phyloP scores from a whole-genome alignment of 37 sponge, comb jelly and placozoan genomes.

The Tethya wilhelma region DNA sequence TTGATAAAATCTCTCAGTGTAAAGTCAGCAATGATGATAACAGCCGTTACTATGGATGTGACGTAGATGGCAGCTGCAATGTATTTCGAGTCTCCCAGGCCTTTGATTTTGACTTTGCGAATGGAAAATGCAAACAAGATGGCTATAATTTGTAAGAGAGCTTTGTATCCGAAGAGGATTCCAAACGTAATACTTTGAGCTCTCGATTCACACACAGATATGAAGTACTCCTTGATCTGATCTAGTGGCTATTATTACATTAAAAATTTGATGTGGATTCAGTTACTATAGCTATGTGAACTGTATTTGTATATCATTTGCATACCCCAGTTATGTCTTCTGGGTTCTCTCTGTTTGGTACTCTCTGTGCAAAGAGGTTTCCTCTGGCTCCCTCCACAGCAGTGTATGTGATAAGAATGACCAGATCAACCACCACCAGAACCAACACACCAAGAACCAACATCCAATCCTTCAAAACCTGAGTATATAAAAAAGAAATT shows the following conservation, averaged over 20 bases:
- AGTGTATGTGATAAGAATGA: constrained; percentile 9
- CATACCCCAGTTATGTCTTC: constrained; percentile 13
- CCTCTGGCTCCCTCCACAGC: constrained; percentile 1
- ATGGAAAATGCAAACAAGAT: constrained; percentile 48
- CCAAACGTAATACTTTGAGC: constrained; percentile 25
- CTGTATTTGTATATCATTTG: not conserved
- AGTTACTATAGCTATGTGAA: not conserved
- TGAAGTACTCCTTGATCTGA: constrained; percentile 7
- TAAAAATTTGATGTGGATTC: not conserved
- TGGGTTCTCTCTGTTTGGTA: not conserved
- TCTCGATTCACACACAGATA: constrained; percentile 15
- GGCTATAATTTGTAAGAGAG: constrained; percentile 40
- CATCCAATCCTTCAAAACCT: constrained; percentile 35
- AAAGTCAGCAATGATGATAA: constrained; percentile 1
- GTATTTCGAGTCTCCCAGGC: constrained; percentile 45
- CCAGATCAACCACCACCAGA: constrained; percentile 24
- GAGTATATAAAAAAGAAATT: not conserved
- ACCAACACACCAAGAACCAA: constrained; percentile 16
- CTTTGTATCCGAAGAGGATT: constrained; percentile 46
- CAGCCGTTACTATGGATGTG: constrained; percentile 30
- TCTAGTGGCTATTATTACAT: not conserved
- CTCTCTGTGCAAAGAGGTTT: not conserved
- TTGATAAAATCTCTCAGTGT: constrained; percentile 25
- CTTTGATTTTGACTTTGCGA: constrained; percentile 56
- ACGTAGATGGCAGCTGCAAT: constrained; percentile 45